Conservation (phyloP, 2,888 invertebrate species). For the Zygogramma bicolorata region DNA sequence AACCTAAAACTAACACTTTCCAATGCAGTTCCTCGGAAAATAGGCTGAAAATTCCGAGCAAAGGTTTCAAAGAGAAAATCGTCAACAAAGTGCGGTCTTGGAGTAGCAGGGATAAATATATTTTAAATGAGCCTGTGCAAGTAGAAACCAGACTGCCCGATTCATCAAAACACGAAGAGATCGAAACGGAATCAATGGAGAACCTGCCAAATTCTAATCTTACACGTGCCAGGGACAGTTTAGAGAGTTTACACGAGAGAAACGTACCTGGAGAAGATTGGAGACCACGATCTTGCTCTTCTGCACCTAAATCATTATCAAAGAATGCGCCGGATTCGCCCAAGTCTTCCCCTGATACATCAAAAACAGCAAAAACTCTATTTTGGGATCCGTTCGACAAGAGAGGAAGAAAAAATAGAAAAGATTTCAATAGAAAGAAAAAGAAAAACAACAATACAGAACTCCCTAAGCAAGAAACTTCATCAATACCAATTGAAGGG, state of each 20-base stretch:
- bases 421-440: constrained; percentile 54
- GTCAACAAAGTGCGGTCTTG: constrained; percentile 52
- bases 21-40: constrained; percentile 53
- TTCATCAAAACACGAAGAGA: constrained; percentile 30
- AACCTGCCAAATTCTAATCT: constrained; percentile 45
- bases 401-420: constrained; percentile 56
- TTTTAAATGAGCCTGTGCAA: constrained; percentile 36
- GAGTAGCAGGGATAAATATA: constrained; percentile 46
- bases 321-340: constrained; percentile 46
- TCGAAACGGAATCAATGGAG: constrained; percentile 31
- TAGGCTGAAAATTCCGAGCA: constrained; percentile 44
- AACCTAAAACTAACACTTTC: constrained; percentile 44
- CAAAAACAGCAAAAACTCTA: constrained; percentile 49
- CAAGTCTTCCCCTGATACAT: constrained; percentile 50
- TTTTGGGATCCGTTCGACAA: constrained; percentile 62
- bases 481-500: constrained; percentile 39
- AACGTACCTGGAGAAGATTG: constrained; percentile 39
- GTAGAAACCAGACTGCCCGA: constrained; percentile 44
- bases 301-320: constrained; percentile 23
- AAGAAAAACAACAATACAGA: constrained; percentile 31
- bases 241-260: constrained; percentile 57
- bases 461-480: constrained; percentile 40
- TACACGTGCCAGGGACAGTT: constrained; percentile 58
- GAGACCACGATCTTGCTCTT: constrained; percentile 30
- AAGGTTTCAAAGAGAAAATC: constrained; percentile 48